Evolutionary conservation across 2,888 invertebrate species (phyloP), one percentile per base, ranked within the genome.

Genomic region (Marasmarcha lunaedactyla): DNA sequence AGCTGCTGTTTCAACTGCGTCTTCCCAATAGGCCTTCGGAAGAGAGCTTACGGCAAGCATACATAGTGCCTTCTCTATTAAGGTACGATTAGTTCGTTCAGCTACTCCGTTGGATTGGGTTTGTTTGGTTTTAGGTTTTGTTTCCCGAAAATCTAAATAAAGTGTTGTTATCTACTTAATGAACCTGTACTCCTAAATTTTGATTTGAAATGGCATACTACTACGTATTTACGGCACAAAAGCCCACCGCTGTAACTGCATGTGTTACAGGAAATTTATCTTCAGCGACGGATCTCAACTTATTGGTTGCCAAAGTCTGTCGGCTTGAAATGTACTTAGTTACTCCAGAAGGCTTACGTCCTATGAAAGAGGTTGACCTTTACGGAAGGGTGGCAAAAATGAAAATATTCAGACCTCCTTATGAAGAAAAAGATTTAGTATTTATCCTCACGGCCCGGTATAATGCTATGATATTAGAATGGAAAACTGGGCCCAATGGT

Each of bases 211-310:
- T 93, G 93, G 90, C 93, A 58, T 92, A 93, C 81, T 96, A 98
- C 81, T 99, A 99, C 79, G 93, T 98, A 54, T 98, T 98, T 52
- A 98, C 98, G 55, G 98, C 98, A 48, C 98, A 98, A 63, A 98
- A 98, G 83, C 94, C 98, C 30, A 98, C 98, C 10, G 95, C 97
- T 46, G 98, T 98, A 42, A 94, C 93, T 59, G 92, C 95, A 60
- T 97, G 97, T 84, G 92, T 95, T 50, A 97, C 97, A 70, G 98
- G 99, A 40, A 96, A 98, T 72, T 98, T 99, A 64, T 97, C 98
- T 37, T 96, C 95, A 7, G 88, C 93, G 1, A 91, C 91, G 52
- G 97, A 98, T 74, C 81, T 98, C 43, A 99, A 99, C 81, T 86
- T 99, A 42, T 90, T 99, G 52, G 90, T 99, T 44, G 97, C 97